phyloP scores from a whole-genome alignment of 2,113 vertebrate species.

The Gymnobelideus leadbeateri region DNA sequence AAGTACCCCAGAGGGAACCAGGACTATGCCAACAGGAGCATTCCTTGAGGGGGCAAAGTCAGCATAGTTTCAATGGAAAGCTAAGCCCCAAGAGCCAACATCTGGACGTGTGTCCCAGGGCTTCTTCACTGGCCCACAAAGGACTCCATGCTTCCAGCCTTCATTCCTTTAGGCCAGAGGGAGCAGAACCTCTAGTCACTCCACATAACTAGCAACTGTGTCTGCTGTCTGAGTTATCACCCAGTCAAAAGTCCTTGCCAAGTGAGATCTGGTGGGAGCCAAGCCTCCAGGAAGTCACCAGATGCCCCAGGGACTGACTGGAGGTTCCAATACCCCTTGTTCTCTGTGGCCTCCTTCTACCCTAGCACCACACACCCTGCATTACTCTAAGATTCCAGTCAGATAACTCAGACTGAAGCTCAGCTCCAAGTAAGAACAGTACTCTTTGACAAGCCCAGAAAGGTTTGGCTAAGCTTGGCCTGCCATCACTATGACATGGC shows the following conservation, averaged over 20 bases:
- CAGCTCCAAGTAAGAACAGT: too few relatives aligned
- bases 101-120: rapidly evolving
- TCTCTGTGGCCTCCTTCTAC: neutral
- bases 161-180: neutral
- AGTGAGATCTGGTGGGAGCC: neutral
- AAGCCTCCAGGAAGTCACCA: neutral
- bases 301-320: neutral
- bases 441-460: too few relatives aligned
- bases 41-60: too few relatives aligned
- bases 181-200: neutral
- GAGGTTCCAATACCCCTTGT: neutral
- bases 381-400: neutral
- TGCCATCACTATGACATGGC: neutral
- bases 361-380: neutral
- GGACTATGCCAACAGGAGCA: too few relatives aligned
- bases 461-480: neutral
- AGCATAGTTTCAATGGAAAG: neutral
- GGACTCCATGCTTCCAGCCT: neutral
- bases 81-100: neutral
- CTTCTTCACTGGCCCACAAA: neutral
- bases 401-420: neutral
- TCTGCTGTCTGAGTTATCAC: neutral
- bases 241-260: neutral
- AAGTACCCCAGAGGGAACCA: neutral
- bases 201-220: neutral